Percentiles rank a stretch among this genome's conserved stretches.
Conservation (phyloP, 1,140 invertebrate genomes). For the Drosophila dunni region DNA sequence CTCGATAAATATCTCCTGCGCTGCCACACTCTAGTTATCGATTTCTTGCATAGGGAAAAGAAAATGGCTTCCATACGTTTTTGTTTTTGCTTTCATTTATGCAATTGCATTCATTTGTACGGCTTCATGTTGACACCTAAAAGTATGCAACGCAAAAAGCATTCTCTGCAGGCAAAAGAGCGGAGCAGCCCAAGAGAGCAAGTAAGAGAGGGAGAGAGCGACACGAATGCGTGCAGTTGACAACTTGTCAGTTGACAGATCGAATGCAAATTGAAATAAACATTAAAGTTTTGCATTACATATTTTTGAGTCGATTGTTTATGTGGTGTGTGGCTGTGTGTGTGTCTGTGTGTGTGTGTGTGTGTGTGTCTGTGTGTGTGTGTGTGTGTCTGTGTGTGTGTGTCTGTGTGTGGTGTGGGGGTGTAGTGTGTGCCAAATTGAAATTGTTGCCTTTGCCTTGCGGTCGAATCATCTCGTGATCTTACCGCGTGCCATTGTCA, state of each 20-base stretch:
- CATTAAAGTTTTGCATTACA: neutral
- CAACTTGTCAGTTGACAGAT: constrained; percentile 3
- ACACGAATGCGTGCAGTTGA: neutral
- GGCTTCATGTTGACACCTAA: constrained; percentile 56
- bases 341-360: too few species aligned
- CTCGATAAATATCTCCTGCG: neutral
- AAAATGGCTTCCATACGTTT: constrained; percentile 25
- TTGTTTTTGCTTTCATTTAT: constrained; percentile 30
- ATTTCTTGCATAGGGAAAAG: neutral
- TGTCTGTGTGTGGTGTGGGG: neutral
- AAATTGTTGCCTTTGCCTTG: constrained; percentile 28
- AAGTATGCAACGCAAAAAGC: constrained; percentile 61
- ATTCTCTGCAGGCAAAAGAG: neutral
- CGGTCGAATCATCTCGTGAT: constrained; percentile 68
- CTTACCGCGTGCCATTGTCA: constrained; percentile 58
- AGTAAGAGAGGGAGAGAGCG: constrained; percentile 15
- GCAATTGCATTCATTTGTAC: constrained; percentile 45
- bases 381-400: neutral
- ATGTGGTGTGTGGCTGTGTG: neutral
- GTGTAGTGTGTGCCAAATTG: constrained; percentile 37
- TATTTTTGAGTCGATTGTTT: neutral
- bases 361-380: too few species aligned
- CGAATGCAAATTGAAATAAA: neutral
- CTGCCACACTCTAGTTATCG: constrained; percentile 10
- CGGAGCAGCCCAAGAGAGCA: neutral